Conservation (phyloP, 1,140 invertebrate genomes). For the Rhopalosiphum padi region DNA sequence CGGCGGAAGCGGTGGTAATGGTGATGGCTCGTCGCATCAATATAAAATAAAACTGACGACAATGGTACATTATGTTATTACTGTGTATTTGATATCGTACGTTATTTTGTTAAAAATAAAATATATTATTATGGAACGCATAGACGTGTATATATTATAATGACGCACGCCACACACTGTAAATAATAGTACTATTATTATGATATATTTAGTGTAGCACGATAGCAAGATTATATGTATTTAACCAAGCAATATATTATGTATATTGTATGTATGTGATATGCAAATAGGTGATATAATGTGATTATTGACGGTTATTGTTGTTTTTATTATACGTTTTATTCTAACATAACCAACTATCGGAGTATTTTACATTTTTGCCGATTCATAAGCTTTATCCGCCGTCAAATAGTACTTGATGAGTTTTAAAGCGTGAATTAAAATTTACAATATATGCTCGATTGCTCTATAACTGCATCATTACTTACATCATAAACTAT, state of each 20-base stretch:
- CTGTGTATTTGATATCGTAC: no score
- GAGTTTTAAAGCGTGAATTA: neutral
- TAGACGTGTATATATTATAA: neutral
- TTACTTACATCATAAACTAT: neutral
- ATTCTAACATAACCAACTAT: no score
- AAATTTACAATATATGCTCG: neutral
- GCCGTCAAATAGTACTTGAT: neutral
- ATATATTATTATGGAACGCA: neutral
- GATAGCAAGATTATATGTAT: neutral
- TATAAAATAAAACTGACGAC: neutral
- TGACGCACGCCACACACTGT: neutral
- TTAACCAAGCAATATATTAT: neutral
- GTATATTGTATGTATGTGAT: neutral
- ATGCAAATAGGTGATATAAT: neutral
- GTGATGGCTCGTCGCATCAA: neutral
- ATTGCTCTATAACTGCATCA: neutral
- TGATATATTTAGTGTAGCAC: neutral
- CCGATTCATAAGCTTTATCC: neutral
- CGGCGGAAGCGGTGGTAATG: neutral
- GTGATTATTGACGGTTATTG: neutral
- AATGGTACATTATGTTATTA: neutral
- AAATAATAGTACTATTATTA: neutral
- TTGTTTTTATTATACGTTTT: neutral
- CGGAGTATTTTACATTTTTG: no score
- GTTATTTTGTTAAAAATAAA: neutral